Evolutionary conservation across 2,888 invertebrate species (phyloP).

Genomic region (Agrilus biguttatus): DNA sequence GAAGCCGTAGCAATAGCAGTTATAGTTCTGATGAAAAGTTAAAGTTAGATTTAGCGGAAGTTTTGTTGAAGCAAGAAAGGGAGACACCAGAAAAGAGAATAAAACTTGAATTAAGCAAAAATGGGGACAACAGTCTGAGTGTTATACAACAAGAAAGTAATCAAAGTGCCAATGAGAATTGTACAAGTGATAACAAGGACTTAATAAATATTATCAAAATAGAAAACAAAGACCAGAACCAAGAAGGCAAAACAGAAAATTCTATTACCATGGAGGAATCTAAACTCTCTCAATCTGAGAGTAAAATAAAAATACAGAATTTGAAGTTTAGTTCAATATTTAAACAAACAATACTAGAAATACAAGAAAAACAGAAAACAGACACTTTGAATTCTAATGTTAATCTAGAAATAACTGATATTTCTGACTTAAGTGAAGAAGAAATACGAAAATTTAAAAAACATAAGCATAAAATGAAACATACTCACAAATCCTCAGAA

Average conservation of each 20-base stretch:
- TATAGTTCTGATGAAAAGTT: conserved; percentile 18
- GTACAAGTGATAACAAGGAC: conserved; percentile 9
- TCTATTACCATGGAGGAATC: conserved; percentile 3
- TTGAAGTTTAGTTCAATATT: conserved; percentile 52
- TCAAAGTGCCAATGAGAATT: conserved; percentile 6
- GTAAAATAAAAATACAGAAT: conserved; percentile 54
- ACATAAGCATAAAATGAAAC: conserved; percentile 8
- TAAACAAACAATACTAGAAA: conserved; percentile 24
- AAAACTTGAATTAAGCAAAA: conserved; percentile 20
- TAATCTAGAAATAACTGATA: no score
- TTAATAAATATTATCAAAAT: conserved; percentile 22
- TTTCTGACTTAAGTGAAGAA: neutral
- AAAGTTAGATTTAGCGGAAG: conserved; percentile 23
- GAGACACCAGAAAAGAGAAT: conserved; percentile 21
- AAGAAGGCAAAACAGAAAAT: conserved; percentile 12
- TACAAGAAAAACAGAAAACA: conserved; percentile 8
- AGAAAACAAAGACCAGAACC: conserved; percentile 10
- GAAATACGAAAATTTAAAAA: conserved; percentile 5
- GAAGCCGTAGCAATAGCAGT: conserved; percentile 21
- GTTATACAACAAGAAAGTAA: conserved; percentile 5
- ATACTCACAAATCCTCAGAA: conserved; percentile 5
- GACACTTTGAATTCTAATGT: no score
- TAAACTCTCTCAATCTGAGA: conserved; percentile 3
- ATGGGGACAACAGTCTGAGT: conserved; percentile 6
- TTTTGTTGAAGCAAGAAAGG: conserved; percentile 26